A percentile compares a stretch with the other conserved stretches of the same genome.
Evolutionary conservation across 2,888 invertebrate genomes (phyloP).

Genomic region (Choreutis nemorana): DNA sequence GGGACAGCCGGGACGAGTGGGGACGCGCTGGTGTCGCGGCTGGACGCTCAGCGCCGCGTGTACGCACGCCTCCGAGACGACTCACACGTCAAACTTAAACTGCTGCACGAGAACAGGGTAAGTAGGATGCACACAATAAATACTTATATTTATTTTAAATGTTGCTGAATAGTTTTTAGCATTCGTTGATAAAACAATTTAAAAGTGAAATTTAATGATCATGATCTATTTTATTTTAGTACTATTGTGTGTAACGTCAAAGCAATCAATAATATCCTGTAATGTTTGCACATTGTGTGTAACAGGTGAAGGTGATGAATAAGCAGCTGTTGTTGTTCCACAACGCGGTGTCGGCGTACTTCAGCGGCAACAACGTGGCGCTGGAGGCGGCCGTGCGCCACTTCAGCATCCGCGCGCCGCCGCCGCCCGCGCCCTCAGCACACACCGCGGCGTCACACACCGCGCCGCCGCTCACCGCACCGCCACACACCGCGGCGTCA

Average conservation of each 20-base stretch:
- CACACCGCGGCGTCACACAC: conserved; percentile 9
- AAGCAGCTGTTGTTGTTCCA: conserved; percentile 95
- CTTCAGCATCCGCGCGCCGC: conserved; percentile 81
- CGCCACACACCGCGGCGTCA: conserved; percentile 1
- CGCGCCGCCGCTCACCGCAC: conserved; percentile 7
- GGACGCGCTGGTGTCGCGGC: conserved; percentile 79
- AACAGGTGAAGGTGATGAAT: conserved; percentile 98
- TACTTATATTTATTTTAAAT: too few relatives aligned
- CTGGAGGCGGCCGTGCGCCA: conserved; percentile 94
- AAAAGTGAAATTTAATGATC: too few relatives aligned
- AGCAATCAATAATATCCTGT: too few relatives aligned
- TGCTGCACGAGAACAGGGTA: conserved; percentile 97
- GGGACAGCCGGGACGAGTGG: conserved; percentile 58
- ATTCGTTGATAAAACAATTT: too few relatives aligned
- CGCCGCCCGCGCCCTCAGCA: conserved; percentile 14
- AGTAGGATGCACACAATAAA: conserved; percentile 6
- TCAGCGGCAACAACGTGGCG: conserved; percentile 94
- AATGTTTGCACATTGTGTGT: too few relatives aligned
- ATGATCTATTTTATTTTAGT: too few relatives aligned
- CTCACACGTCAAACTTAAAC: conserved; percentile 93
- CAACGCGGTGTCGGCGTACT: conserved; percentile 96
- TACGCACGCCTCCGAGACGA: conserved; percentile 94
- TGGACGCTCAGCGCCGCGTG: conserved; percentile 84
- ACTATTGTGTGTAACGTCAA: too few relatives aligned
- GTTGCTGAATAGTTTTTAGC: too few relatives aligned